Percentiles rank a stretch among this genome's conserved stretches.
Evolutionary conservation across 1,140 invertebrate genomes (phyloP).

Genomic region (Heterodera carotae): DNA sequence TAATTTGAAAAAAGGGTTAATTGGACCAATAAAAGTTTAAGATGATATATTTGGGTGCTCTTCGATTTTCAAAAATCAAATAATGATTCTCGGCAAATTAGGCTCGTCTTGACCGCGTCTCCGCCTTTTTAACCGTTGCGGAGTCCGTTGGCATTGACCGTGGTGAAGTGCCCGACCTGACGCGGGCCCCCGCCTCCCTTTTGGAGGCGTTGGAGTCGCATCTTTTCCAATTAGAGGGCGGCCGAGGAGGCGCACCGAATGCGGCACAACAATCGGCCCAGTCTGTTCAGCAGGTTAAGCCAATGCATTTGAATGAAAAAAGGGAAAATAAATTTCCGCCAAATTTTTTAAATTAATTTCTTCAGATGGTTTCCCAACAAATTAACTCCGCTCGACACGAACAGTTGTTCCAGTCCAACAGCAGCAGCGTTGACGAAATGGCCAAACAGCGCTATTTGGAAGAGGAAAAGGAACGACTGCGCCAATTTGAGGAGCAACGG

Average conservation of each 20-base stretch:
- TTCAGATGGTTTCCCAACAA: conserved; percentile 55
- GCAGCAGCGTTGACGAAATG: conserved; percentile 51
- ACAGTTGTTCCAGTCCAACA: conserved; percentile 24
- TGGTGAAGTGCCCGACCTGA: conserved; percentile 96
- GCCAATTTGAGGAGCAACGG: conserved; percentile 62
- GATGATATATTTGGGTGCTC: too few species aligned
- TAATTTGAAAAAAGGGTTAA: too few species aligned
- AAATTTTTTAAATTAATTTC: neutral
- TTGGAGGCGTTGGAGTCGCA: conserved; percentile 96
- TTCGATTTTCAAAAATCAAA: too few species aligned
- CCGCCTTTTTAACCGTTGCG: conserved; percentile 94
- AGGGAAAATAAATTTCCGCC: too few species aligned
- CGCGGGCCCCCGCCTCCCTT: conserved; percentile 94
- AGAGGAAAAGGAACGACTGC: conserved; percentile 62
- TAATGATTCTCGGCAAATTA: too few species aligned
- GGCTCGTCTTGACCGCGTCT: conserved; percentile 93
- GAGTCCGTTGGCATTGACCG: conserved; percentile 98
- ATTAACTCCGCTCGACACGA: conserved; percentile 28
- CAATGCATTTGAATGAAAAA: conserved; percentile 12
- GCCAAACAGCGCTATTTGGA: conserved; percentile 61
- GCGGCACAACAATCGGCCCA: conserved; percentile 46
- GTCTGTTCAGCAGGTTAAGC: conserved; percentile 21
- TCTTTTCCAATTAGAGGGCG: conserved; percentile 79
- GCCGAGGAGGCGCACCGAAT: conserved; percentile 54
- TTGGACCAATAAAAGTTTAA: too few species aligned